phyloP scores from a whole-genome alignment of 2,888 invertebrate species.

The Pristionchus mayeri region DNA sequence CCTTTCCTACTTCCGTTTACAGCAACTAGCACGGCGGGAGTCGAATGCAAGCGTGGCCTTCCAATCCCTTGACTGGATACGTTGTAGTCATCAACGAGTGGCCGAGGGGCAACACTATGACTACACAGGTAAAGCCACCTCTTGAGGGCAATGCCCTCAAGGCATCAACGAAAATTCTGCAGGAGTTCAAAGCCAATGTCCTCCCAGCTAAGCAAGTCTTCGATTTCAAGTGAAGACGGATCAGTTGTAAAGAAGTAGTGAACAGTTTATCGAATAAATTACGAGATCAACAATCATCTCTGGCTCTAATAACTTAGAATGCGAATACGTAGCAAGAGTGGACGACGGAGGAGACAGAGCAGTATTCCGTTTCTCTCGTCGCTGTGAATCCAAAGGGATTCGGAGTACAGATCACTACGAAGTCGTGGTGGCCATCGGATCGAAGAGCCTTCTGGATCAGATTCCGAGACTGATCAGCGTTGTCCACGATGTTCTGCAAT shows the following conservation, averaged over 20 bases:
- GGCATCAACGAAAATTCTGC: no score
- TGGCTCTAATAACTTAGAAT: neutral
- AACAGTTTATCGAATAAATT: neutral
- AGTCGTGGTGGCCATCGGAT: slow-evolving; percentile 15
- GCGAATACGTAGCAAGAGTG: slow-evolving; percentile 49
- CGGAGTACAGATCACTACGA: slow-evolving; percentile 49
- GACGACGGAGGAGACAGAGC: slow-evolving; percentile 48
- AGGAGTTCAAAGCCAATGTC: slow-evolving; percentile 9
- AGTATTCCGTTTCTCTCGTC: slow-evolving; percentile 44
- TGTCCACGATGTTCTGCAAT: slow-evolving; percentile 47
- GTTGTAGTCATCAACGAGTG: slow-evolving; percentile 8
- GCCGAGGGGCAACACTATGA: slow-evolving; percentile 9
- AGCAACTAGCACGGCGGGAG: neutral
- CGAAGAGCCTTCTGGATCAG: slow-evolving; percentile 49
- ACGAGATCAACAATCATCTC: neutral
- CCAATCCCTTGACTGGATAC: neutral
- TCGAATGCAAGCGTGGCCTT: neutral
- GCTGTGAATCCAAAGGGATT: slow-evolving; percentile 50
- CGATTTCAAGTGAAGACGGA: neutral
- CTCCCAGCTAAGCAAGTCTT: neutral
- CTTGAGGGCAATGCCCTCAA: no score
- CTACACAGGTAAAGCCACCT: neutral
- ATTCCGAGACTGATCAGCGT: slow-evolving; percentile 48
- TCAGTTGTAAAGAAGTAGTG: neutral
- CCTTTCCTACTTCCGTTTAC: neutral